A percentile compares a stretch with the other conserved stretches of the same genome.
These are phyloP conservation scores for Athene noctua DNA, from an alignment of 2,113 vertebrate genomes.

Conservation along the genomic window DNA sequence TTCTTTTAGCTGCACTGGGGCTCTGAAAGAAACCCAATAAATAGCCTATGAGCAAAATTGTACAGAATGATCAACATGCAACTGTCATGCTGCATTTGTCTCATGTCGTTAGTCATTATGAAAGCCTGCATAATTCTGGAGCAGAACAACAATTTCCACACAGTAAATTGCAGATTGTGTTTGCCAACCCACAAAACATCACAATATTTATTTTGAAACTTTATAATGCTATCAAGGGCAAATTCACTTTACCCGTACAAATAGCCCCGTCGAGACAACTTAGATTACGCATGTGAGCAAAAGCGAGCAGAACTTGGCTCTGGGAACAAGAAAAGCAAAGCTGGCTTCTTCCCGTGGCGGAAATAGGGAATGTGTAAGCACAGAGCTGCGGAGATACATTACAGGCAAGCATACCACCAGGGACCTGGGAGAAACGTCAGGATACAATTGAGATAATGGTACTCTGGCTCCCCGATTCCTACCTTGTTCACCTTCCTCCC, in stretches of 20 bases:
- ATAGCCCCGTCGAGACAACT: not conserved
- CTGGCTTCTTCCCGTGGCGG: not conserved
- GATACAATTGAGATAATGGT: not conserved
- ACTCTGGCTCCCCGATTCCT: not conserved
- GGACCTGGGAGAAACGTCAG: not conserved
- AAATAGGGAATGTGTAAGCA: not conserved
- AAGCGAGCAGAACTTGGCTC: not conserved
- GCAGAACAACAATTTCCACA: conserved; percentile 14
- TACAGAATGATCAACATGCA: not conserved
- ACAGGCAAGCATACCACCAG: not conserved
- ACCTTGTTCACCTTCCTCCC: not conserved
- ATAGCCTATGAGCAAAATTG: not conserved
- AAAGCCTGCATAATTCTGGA: conserved; percentile 32
- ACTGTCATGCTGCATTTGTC: conserved; percentile 1
- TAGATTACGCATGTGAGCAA: not conserved
- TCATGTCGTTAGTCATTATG: not conserved
- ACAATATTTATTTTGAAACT: conserved; percentile 43
- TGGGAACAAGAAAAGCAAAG: not conserved
- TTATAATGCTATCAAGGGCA: not conserved
- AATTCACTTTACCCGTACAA: conserved; percentile 21
- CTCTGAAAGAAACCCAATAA: not conserved
- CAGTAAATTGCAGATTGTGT: conserved; percentile 2
- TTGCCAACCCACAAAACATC: conserved; percentile 10
- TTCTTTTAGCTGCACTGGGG: not conserved
- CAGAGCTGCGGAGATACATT: not conserved